Percentiles rank a stretch among this genome's conserved stretches.
phyloP scores from a whole-genome alignment of 2,888 invertebrate genomes.

The Drosophila niveifrons region DNA sequence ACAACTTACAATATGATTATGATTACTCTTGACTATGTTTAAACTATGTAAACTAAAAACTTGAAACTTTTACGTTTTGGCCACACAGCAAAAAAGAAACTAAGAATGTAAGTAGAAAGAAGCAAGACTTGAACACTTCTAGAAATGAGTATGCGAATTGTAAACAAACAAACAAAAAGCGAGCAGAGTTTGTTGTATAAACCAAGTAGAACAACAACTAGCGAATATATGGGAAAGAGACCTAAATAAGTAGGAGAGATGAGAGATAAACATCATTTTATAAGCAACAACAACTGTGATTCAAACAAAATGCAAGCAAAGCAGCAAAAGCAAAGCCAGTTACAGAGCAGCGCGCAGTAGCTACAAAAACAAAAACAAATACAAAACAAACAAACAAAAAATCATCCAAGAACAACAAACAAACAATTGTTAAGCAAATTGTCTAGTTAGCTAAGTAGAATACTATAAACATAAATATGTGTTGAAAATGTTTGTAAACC shows the following conservation, averaged over 20 bases:
- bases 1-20: conserved; percentile 57
- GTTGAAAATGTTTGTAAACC: conserved; percentile 60
- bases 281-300: conserved; percentile 81
- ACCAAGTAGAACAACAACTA: conserved; percentile 40
- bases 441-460: conserved; percentile 77
- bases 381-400: conserved; percentile 38
- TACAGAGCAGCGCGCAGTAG: conserved; percentile 43
- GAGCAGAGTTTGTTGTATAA: conserved; percentile 38
- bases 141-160: conserved; percentile 37
- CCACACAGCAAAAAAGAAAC: conserved; percentile 32
- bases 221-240: conserved; percentile 27
- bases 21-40: conserved; percentile 46
- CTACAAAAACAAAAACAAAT: conserved; percentile 43
- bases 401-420: conserved; percentile 48
- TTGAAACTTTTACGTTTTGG: conserved; percentile 52
- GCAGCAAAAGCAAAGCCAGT: conserved; percentile 55
- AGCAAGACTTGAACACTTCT: conserved; percentile 81
- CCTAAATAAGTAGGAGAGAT: conserved; percentile 15
- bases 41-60: conserved; percentile 41
- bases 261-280: conserved; percentile 71
- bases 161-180: conserved; percentile 29
- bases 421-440: conserved; percentile 75
- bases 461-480: conserved; percentile 37
- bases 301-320: conserved; percentile 58
- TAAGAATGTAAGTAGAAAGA: conserved; percentile 34